Evolutionary conservation across 2,113 vertebrate species (phyloP).

Genomic region (Xiphias gladius): DNA sequence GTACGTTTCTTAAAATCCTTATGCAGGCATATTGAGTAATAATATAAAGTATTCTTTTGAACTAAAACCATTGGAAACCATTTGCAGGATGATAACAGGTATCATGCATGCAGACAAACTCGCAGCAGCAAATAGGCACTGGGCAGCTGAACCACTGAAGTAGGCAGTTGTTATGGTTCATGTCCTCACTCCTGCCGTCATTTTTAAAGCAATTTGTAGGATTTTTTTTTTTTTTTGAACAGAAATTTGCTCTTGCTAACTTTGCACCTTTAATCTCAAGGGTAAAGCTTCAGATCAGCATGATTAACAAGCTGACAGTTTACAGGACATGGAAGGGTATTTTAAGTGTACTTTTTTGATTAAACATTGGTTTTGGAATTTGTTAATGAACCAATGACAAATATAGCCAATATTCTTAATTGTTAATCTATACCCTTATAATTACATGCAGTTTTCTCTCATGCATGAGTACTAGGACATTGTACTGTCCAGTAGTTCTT

Average conservation of each 20-base stretch:
- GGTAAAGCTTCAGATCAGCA: not conserved
- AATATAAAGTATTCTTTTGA: constrained; percentile 52
- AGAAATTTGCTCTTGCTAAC: constrained; percentile 3
- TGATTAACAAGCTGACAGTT: constrained; percentile 18
- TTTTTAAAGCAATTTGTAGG: constrained; percentile 49
- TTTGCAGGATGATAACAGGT: constrained; percentile 38
- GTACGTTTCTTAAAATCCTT: constrained; percentile 29
- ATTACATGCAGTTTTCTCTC: not conserved
- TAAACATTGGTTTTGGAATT: not conserved
- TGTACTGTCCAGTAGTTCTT: constrained; percentile 12
- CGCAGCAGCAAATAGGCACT: constrained; percentile 52
- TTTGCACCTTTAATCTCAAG: constrained; percentile 25
- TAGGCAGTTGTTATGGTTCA: constrained; percentile 41
- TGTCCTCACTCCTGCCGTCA: constrained; percentile 24
- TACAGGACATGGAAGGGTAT: not conserved
- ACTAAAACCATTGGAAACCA: constrained; percentile 33
- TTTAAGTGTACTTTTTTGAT: not conserved
- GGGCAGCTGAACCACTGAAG: constrained; percentile 46
- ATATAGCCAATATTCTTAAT: not conserved
- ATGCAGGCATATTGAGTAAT: constrained; percentile 23
- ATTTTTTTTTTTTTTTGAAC: constrained; percentile 4
- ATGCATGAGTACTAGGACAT: not conserved
- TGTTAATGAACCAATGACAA: not conserved
- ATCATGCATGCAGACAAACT: constrained; percentile 13
- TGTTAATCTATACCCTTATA: not conserved